A percentile compares a stretch with the other conserved stretches of the same genome.
These are phyloP conservation scores for Agapornis canus DNA, from an alignment of 2,797 vertebrate species.

Conservation along the genomic window DNA sequence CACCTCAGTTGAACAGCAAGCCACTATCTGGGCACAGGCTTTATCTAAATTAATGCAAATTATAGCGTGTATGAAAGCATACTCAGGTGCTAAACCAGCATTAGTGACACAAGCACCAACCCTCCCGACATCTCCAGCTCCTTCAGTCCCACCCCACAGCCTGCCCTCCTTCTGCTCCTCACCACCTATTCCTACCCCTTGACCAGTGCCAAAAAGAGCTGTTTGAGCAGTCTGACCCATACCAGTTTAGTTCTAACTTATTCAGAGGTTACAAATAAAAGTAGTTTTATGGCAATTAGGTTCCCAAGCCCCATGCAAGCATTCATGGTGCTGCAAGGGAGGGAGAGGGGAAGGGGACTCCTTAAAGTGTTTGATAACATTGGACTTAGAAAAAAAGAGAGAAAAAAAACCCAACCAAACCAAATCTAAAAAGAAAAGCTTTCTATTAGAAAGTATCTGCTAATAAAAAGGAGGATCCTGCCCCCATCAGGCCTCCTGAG, in stretches of 20 bases:
- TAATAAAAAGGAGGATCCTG: conserved; percentile 9
- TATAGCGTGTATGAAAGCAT: no score
- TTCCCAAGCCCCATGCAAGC: fast-evolving
- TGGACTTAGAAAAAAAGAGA: neutral
- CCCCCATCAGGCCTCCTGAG: conserved; percentile 22
- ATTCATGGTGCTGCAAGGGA: neutral
- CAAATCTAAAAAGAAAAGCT: neutral
- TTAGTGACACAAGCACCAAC: neutral
- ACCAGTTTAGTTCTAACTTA: neutral
- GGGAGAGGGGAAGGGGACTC: neutral
- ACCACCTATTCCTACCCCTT: neutral
- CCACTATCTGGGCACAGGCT: neutral
- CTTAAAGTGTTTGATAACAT: neutral
- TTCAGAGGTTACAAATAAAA: neutral
- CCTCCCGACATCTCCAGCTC: neutral
- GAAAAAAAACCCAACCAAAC: no score
- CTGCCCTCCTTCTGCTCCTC: neutral
- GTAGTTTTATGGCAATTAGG: fast-evolving
- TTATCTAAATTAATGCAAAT: neutral
- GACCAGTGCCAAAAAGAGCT: neutral
- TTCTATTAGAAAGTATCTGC: neutral
- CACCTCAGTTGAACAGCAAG: neutral
- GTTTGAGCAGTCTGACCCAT: neutral
- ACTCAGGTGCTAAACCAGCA: neutral
- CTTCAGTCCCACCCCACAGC: neutral